Evolutionary conservation across 2,888 invertebrate species (phyloP), one percentile per base, ranked within the genome.

Genomic region (Polia nebulosa): DNA sequence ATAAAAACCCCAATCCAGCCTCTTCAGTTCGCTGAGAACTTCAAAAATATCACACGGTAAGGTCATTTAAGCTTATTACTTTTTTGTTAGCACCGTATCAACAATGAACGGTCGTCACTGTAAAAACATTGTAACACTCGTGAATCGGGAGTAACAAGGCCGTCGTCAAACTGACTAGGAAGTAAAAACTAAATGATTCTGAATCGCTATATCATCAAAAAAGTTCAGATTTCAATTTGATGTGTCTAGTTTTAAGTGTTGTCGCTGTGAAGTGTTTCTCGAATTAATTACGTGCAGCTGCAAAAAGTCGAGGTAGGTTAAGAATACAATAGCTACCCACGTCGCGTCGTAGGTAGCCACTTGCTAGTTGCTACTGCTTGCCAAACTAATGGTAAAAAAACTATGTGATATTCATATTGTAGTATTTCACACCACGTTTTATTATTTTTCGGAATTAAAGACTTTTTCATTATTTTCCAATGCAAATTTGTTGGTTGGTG

Each of bases 91-190:
- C 55, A 52, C 65, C 59, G 32, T 72, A 82, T 82, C 70, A 80
- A 80, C 83, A 81, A 81, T 79, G 65, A 80, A 72, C 67, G n/a
- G 49, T 66, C 77, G 68, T 73, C 71, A 80, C 68, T 67, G 60
- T 44, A 72, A 74, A 78, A 81, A 67, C 55, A 44, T 53, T 61
- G 58, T 61, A 73, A 61, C 70, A 71, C 63, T 63, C 49, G 36
- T 55, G 55, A 58, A 59, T 65, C 51, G 61, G 51, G 80, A 76
- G 65, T 69, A 79, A 65, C 80, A 80, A 80, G 80, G 76, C 66
- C 82, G 52, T 64, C 60, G 41, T 59, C 52, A 79, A 67, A 60
- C 41, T 41, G 58, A 68, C 34, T 22, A 79, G 68, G 80, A 76
- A 80, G 59, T 80, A 68, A 71, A 82, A 80, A 77, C 70, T 68